Evolutionary conservation across 2,888 invertebrate species (phyloP).

Genomic region (Liopterus haemorrhoidalis): DNA sequence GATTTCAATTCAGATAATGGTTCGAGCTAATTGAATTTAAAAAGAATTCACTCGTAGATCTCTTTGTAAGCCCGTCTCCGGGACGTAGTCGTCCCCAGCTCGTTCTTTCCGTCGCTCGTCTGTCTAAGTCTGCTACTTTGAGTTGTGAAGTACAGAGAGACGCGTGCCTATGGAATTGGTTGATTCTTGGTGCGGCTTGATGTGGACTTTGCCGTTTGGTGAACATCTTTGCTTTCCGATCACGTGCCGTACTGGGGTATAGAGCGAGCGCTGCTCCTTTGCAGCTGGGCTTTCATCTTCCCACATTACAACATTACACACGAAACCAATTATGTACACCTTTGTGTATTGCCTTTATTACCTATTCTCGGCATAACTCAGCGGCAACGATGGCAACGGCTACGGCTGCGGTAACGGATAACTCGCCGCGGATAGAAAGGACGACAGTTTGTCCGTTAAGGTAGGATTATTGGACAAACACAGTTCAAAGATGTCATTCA

Average conservation of each 20-base stretch:
- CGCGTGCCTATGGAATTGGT: slow-evolving; percentile 15
- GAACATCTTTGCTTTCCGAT: no score
- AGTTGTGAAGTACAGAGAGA: no score
- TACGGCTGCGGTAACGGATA: slow-evolving; percentile 16
- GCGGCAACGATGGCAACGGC: no score
- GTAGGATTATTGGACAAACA: slow-evolving; percentile 31
- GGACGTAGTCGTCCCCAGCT: no score
- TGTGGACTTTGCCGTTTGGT: no score
- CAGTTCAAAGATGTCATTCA: no score
- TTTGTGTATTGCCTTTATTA: slow-evolving; percentile 45
- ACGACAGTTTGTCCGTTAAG: not conserved
- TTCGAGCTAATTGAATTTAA: slow-evolving; percentile 18
- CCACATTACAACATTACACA: slow-evolving; percentile 45
- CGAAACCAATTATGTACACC: slow-evolving; percentile 46
- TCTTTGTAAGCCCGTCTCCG: no score
- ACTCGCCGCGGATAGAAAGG: not conserved
- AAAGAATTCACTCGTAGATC: slow-evolving; percentile 8
- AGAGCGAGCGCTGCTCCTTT: slow-evolving; percentile 40
- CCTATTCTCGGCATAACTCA: slow-evolving; percentile 32
- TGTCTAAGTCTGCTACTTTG: no score
- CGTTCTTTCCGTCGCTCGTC: no score
- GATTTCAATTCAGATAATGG: slow-evolving; percentile 15
- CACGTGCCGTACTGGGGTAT: slow-evolving; percentile 44
- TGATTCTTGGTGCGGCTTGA: slow-evolving; percentile 25
- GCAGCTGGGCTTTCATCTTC: slow-evolving; percentile 44